A percentile compares a stretch with the other conserved stretches of the same genome.
Evolutionary conservation across 2,888 invertebrate genomes (phyloP).

Genomic region (Hedya salicella): DNA sequence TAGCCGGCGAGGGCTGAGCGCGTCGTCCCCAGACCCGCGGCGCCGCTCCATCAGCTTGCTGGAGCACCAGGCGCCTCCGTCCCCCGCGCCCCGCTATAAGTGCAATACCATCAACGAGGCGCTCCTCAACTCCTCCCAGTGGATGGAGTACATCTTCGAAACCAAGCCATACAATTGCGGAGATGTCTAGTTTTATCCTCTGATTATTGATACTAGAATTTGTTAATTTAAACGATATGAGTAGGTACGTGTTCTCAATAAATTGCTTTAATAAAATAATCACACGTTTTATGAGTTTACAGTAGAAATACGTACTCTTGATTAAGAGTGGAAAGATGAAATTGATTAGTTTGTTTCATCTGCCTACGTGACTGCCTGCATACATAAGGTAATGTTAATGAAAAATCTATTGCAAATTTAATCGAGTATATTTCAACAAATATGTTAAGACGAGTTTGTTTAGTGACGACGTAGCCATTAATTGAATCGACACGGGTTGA

Average conservation of each 20-base stretch:
- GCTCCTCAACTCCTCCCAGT: slow-evolving; percentile 67
- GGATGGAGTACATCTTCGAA: slow-evolving; percentile 71
- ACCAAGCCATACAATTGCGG: slow-evolving; percentile 21
- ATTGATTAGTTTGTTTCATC: not conserved
- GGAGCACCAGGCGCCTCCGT: slow-evolving; percentile 61
- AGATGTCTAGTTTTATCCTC: slow-evolving; percentile 7
- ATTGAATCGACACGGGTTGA: slow-evolving; percentile 44
- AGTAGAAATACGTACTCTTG: not conserved
- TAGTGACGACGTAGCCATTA: slow-evolving; percentile 14
- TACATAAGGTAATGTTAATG: not conserved
- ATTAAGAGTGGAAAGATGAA: not conserved
- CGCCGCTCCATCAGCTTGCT: slow-evolving; percentile 67
- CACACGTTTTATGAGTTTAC: not conserved
- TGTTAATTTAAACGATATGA: not conserved
- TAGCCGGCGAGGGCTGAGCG: slow-evolving; percentile 65
- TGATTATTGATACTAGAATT: not conserved
- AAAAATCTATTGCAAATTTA: not conserved
- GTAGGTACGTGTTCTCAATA: not conserved
- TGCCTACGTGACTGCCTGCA: slow-evolving; percentile 1
- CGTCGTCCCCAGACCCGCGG: slow-evolving; percentile 68
- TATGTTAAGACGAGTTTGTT: not conserved
- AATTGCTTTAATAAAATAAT: slow-evolving; percentile 2
- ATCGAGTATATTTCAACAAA: not conserved
- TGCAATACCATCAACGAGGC: slow-evolving; percentile 77
- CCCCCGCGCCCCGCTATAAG: slow-evolving; percentile 64